Evolutionary conservation across 2,888 invertebrate genomes (phyloP).

Genomic region (Torymus auratus): DNA sequence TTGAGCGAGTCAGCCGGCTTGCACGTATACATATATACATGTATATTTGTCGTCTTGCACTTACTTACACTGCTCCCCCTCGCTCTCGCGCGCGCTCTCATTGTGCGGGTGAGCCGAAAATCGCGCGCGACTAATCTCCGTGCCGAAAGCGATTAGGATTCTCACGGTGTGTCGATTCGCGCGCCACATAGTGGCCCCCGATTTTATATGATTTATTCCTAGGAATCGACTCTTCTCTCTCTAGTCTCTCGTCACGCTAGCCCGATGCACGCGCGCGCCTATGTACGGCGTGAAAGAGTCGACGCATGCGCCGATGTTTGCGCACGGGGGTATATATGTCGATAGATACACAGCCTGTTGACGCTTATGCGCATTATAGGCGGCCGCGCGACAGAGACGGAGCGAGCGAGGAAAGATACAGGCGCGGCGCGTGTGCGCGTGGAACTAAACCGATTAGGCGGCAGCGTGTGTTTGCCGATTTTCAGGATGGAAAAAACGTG

Average conservation of each 20-base stretch:
- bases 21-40: slow-evolving; percentile 1
- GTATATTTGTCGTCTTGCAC: slow-evolving; percentile 34
- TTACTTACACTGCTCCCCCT: slow-evolving; percentile 11
- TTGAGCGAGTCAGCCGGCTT: slow-evolving; percentile 49
- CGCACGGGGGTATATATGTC: slow-evolving; percentile 8
- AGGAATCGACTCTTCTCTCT: slow-evolving; percentile 58
- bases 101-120: slow-evolving; percentile 48
- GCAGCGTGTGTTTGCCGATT: slow-evolving; percentile 59
- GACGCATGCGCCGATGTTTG: background rate
- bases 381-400: background rate
- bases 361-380: slow-evolving; percentile 42
- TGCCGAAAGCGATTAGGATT: slow-evolving; percentile 68
- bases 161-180: slow-evolving; percentile 64
- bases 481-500: slow-evolving; percentile 53
- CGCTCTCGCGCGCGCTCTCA: background rate
- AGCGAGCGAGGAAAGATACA: background rate
- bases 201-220: slow-evolving; percentile 65
- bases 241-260: background rate
- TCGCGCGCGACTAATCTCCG: slow-evolving; percentile 68
- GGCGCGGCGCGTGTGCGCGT: slow-evolving; percentile 57
- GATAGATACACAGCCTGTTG: slow-evolving; percentile 13
- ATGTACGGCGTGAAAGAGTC: background rate
- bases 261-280: background rate
- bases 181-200: slow-evolving; percentile 20
- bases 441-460: slow-evolving; percentile 64